phyloP scores from a whole-genome alignment of 2,113 vertebrate species.

The Todiramphus saurophagus region DNA sequence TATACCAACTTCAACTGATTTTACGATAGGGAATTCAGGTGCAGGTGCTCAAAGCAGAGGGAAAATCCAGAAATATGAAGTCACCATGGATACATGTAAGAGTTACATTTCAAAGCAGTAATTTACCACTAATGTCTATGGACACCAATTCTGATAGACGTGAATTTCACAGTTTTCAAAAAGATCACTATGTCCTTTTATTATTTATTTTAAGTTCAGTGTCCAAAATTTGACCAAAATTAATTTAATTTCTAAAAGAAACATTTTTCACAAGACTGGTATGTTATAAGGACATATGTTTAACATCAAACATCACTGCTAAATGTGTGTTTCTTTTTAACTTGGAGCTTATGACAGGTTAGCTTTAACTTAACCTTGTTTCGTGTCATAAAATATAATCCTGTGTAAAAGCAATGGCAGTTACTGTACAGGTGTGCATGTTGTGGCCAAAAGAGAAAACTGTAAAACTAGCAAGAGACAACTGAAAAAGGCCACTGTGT shows the following conservation, averaged over 20 bases:
- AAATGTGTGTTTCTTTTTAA: not conserved
- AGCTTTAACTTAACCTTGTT: not conserved
- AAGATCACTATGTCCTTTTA: not conserved
- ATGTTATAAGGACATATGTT: not conserved
- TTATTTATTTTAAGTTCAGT: not conserved
- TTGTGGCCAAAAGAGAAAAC: not conserved
- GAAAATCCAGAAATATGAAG: not conserved
- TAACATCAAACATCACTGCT: not conserved
- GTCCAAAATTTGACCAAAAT: not conserved
- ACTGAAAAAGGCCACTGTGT: not conserved
- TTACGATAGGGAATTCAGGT: not conserved
- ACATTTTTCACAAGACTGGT: not conserved
- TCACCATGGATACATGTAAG: not conserved
- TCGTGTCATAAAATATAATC: not conserved
- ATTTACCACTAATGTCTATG: not conserved
- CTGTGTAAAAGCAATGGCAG: not conserved
- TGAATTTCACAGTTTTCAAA: not conserved
- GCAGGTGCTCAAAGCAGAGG: constrained; percentile 4
- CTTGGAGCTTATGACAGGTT: not conserved
- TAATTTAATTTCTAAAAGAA: not conserved
- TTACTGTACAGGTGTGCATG: not conserved
- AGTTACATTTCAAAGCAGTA: not conserved
- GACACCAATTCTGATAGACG: not conserved
- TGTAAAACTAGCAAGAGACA: not conserved
- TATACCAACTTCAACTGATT: not conserved